Conservation (phyloP, 2,113 vertebrate species). For the Hippocampus mohnikei region DNA sequence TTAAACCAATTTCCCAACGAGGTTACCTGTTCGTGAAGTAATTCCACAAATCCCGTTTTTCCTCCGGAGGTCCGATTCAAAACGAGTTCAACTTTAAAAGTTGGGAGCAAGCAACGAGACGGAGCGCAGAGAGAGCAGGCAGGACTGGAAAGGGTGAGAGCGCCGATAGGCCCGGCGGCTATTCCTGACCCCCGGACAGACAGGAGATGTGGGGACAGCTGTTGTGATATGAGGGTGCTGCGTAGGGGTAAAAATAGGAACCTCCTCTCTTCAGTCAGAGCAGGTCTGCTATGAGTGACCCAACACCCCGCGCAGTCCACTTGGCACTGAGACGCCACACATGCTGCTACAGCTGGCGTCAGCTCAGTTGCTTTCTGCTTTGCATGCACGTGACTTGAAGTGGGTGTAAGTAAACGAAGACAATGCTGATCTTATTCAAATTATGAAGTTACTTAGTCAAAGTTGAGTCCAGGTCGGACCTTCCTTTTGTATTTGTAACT, state of each 20-base stretch:
- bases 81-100: constrained; percentile 6
- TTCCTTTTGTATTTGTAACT: too few species aligned
- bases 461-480: neutral
- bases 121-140: constrained; percentile 10
- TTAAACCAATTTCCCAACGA: constrained; percentile 3
- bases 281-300: constrained; percentile 26
- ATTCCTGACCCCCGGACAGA: constrained; percentile 64
- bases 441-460: neutral
- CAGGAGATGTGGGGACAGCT: constrained; percentile 78
- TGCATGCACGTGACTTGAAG: neutral
- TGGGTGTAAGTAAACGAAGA: neutral
- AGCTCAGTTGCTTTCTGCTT: constrained; percentile 48
- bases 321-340: constrained; percentile 24
- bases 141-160: constrained; percentile 6
- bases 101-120: constrained; percentile 15
- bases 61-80: neutral
- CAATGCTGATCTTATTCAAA: neutral
- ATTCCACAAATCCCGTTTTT: constrained; percentile 23
- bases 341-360: constrained; percentile 46
- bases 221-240: constrained; percentile 67
- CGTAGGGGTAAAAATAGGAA: constrained; percentile 77
- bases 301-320: constrained; percentile 33
- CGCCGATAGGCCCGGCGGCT: constrained; percentile 57
- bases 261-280: constrained; percentile 8
- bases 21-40: constrained; percentile 49